Percentiles rank a stretch among this genome's conserved stretches.
These are phyloP conservation scores for Gnathonemus longibarbis DNA, from an alignment of 2,113 vertebrate species.

Conservation along the genomic window DNA sequence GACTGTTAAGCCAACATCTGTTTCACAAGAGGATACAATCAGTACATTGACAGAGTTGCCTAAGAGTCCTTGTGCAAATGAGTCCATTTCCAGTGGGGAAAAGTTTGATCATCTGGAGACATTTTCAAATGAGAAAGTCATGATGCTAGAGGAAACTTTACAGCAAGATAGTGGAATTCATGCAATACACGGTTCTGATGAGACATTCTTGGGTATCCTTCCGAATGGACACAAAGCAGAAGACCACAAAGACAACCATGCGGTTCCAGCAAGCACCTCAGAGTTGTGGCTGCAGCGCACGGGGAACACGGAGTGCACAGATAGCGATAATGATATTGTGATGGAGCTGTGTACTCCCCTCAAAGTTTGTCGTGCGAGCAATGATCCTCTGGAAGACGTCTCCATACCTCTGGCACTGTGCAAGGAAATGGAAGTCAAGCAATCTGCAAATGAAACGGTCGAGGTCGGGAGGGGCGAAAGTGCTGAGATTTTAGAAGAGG, in stretches of 20 bases:
- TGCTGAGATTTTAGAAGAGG: not conserved
- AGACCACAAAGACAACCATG: not conserved
- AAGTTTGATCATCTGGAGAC: not conserved
- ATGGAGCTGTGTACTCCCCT: constrained; percentile 1
- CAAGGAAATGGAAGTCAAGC: not conserved
- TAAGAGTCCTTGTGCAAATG: not conserved
- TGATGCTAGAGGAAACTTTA: constrained; percentile 10
- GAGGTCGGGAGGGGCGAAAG: not conserved
- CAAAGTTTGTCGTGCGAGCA: not conserved
- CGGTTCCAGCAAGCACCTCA: not conserved
- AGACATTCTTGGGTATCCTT: not conserved
- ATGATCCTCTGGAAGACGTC: not conserved
- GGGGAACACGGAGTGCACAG: not conserved
- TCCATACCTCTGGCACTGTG: not conserved
- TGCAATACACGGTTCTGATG: not conserved
- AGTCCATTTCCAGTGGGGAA: not conserved
- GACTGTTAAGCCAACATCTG: not conserved
- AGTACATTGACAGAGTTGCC: not conserved
- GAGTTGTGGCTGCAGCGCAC: not conserved
- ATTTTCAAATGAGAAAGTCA: constrained; percentile 14
- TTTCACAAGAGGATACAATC: not conserved
- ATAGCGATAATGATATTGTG: not conserved
- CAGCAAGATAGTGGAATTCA: not conserved
- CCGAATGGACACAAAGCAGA: not conserved
- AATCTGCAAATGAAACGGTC: not conserved